Evolutionary conservation across 2,113 vertebrate genomes (phyloP).

Genomic region (Xiphias gladius): DNA sequence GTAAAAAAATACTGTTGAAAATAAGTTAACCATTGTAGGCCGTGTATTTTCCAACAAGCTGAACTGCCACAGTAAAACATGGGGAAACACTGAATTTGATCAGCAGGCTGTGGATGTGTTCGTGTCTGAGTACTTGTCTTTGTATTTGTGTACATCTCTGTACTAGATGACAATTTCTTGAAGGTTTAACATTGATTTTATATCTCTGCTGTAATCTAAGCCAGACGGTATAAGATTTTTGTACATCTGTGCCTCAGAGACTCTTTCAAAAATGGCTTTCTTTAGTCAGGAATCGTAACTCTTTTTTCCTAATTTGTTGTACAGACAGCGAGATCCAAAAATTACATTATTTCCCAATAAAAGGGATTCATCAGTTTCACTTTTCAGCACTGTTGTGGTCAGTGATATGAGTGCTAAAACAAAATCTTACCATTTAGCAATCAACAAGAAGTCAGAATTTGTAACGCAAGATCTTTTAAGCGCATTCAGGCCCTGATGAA

Average conservation of each 20-base stretch:
- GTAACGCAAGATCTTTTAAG: accelerated
- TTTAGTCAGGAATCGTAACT: background rate
- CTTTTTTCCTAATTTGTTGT: background rate
- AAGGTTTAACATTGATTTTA: constrained; percentile 5
- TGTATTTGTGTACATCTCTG: constrained; percentile 35
- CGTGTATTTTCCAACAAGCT: too few relatives aligned
- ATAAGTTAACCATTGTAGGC: too few relatives aligned
- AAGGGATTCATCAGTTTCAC: background rate
- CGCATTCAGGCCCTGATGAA: too few relatives aligned
- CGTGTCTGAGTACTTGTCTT: constrained; percentile 35
- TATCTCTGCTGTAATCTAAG: background rate
- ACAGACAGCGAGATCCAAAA: background rate
- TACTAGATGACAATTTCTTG: background rate
- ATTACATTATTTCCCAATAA: background rate
- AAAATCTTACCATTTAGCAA: background rate
- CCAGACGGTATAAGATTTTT: background rate
- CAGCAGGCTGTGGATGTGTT: constrained; percentile 42
- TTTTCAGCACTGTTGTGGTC: constrained; percentile 34
- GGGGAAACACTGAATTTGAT: constrained; percentile 62
- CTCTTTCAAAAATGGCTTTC: background rate
- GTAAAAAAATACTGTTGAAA: too few relatives aligned
- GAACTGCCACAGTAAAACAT: background rate
- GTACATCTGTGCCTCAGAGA: background rate
- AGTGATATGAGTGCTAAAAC: constrained; percentile 30
- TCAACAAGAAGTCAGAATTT: background rate